Evolutionary conservation across 2,888 invertebrate species (phyloP), one percentile per base, ranked within the genome.

Genomic region (Euplexia lucipara): DNA sequence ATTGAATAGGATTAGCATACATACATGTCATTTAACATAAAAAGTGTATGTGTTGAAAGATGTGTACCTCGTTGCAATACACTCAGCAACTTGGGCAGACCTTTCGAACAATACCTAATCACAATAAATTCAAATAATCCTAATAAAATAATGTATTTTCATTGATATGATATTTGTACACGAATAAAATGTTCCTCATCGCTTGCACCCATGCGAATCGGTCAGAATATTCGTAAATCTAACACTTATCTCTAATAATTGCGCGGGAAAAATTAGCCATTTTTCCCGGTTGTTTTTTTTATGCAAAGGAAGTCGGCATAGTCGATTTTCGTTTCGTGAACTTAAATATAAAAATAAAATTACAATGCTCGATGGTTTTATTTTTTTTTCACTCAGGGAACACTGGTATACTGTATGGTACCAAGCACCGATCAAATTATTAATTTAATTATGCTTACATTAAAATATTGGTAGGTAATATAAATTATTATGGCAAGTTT

Each of bases 261-360:
- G 52, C 54, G 60, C 58, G 69, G 75, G 39, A 78, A 73, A 60
- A 26, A 20, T n/a, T 35, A 41, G 44, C 16, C 51, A 52, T 60
- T 37, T 73, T 66, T 51, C 59, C 51, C 42, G 49, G 52, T 63
- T 58, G 47, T 42, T 47, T 59, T 56, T 53, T 52, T 60, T 7
- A 75, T 81, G 52, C 70, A 87, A 91, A 93, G 93, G 93, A 93
- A 93, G 91, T 93, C 93, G 93, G 74, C 78, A 90, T 90, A 73
- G 79, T 92, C 92, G 93, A 83, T 86, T 85, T 83, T 95, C 95
- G 95, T 94, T 93, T 94, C 94, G 65, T 81, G 76, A 82, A 78
- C 68, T 73, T 71, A 76, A 68, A 71, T 58, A 60, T 64, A 81
- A 83, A 85, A 86, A 82, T 85, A 86, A 83, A 91, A 90, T 84